Conservation (phyloP, 2,888 invertebrate genomes). For the Xylota sylvarum region DNA sequence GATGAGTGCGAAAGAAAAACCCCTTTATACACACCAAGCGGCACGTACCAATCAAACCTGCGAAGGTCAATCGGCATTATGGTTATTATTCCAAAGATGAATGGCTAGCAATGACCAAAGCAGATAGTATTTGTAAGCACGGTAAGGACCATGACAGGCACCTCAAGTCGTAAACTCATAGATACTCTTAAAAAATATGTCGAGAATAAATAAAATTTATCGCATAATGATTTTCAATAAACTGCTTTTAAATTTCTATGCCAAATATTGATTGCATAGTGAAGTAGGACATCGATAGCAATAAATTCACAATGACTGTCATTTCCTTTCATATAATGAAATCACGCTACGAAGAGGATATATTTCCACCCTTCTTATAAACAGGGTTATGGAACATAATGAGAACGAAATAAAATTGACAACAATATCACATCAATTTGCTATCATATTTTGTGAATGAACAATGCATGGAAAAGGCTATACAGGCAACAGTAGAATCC, state of each 20-base stretch:
- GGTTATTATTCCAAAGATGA: neutral
- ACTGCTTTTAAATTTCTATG: neutral
- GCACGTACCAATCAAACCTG: neutral
- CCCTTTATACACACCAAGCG: neutral
- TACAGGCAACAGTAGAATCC: neutral
- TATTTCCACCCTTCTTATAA: neutral
- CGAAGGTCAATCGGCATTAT: neutral
- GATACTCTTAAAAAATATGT: neutral
- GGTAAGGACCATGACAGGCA: no score
- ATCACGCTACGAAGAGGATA: neutral
- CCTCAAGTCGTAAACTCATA: no score
- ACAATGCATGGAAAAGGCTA: slow-evolving; percentile 1
- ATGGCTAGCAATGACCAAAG: no score
- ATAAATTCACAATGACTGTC: no score
- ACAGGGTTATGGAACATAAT: neutral
- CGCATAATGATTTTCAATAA: neutral
- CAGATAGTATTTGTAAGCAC: no score
- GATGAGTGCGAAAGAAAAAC: neutral
- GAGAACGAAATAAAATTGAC: neutral
- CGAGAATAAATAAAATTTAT: neutral
- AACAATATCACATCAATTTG: neutral
- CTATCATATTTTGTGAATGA: neutral
- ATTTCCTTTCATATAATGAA: neutral
- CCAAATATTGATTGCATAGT: neutral
- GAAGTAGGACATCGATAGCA: no score